Conservation (phyloP, 1,140 invertebrate genomes). For the Palaemon carinicauda region DNA sequence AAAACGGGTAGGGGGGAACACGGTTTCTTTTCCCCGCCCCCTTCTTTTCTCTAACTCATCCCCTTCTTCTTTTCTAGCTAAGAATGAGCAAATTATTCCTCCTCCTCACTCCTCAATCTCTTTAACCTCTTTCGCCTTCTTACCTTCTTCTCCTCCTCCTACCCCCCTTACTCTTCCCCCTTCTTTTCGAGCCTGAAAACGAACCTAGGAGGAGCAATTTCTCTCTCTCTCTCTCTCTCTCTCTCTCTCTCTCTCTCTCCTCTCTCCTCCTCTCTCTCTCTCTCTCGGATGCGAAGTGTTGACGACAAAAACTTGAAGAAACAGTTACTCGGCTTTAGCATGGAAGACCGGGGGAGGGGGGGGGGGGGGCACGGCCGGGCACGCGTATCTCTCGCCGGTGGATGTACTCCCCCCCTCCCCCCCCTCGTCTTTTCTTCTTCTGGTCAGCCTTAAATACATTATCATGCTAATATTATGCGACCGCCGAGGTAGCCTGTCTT, state of each 20-base stretch:
- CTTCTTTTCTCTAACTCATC: neutral
- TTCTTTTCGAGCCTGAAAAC: no score
- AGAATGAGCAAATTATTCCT: neutral
- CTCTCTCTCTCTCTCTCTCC: neutral
- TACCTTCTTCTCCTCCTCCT: no score
- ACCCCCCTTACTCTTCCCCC: no score
- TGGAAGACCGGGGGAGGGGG: neutral
- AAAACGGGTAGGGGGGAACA: neutral
- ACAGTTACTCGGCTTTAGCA: conserved; percentile 34
- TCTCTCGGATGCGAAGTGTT: conserved; percentile 18
- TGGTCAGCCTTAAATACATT: conserved; percentile 46
- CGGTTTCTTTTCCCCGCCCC: neutral
- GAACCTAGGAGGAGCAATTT: no score
- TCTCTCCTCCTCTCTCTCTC: neutral
- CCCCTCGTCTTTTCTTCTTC: conserved; percentile 21
- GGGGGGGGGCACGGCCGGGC: no score
- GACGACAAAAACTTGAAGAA: conserved; percentile 50
- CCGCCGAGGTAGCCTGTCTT: neutral
- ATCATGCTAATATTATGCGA: conserved; percentile 50
- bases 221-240: neutral
- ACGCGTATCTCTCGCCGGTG: conserved; percentile 25
- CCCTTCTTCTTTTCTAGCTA: neutral
- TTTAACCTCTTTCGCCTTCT: no score
- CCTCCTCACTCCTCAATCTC: neutral
- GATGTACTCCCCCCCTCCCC: conserved; percentile 23